phyloP scores from a whole-genome alignment of 1,140 invertebrate species.

The Drosophila tani region DNA sequence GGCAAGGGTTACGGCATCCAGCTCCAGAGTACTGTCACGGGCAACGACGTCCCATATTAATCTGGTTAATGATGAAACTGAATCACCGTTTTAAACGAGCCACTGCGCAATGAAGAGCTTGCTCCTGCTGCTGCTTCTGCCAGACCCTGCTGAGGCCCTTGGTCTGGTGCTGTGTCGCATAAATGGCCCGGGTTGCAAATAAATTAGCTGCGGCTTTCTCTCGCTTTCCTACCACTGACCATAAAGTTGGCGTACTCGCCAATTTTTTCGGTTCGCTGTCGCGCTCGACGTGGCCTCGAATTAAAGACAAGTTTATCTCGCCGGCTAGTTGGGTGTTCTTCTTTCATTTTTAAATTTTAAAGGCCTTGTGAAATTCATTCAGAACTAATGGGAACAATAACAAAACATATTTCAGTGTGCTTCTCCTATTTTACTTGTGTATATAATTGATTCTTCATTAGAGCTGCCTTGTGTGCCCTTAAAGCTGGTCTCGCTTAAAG shows the following conservation, averaged over 20 bases:
- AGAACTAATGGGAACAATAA: neutral
- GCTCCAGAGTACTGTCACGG: slow-evolving; percentile 44
- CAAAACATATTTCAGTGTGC: neutral
- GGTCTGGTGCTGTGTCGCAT: slow-evolving; percentile 42
- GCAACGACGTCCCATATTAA: slow-evolving; percentile 75
- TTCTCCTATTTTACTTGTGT: neutral
- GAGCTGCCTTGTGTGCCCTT: neutral
- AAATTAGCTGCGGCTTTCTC: slow-evolving; percentile 78
- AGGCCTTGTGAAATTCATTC: slow-evolving; percentile 17
- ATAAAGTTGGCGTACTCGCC: slow-evolving; percentile 59
- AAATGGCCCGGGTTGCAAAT: slow-evolving; percentile 73
- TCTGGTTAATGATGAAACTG: slow-evolving; percentile 85
- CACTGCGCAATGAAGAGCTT: slow-evolving; percentile 75
- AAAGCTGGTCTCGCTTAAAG: slow-evolving; percentile 22
- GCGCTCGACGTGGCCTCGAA: slow-evolving; percentile 24
- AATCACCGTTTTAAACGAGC: slow-evolving; percentile 84
- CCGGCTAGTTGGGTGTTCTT: slow-evolving; percentile 21
- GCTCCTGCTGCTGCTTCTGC: slow-evolving; percentile 15
- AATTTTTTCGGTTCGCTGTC: slow-evolving; percentile 4
- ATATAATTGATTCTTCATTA: neutral
- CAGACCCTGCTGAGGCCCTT: neutral
- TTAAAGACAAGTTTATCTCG: slow-evolving; percentile 66
- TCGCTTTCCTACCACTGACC: slow-evolving; percentile 57
- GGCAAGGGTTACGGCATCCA: slow-evolving; percentile 21
- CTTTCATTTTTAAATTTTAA: slow-evolving; percentile 60